Evolutionary conservation across 2,888 invertebrate species (phyloP), one percentile per base, ranked within the genome.

Genomic region (Catonia carolina): DNA sequence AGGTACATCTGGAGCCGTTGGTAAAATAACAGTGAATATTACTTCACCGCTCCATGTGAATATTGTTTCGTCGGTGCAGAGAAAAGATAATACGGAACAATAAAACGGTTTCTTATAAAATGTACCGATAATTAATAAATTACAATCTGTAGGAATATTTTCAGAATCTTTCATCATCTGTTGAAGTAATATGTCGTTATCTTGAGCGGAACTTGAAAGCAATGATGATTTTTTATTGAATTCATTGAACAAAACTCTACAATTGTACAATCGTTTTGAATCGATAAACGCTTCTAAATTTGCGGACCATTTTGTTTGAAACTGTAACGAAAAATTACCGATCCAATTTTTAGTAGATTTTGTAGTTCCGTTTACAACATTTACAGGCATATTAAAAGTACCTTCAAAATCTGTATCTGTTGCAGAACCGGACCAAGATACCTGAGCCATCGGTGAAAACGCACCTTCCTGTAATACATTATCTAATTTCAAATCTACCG

Each of bases 51-150:
- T 57, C 58, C 63, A 63, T 20, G 59, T 54, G 49, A 62, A 63
- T 33, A 60, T 27, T 36, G 56, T 61, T 6, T 54, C 57, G 17
- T 61, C 50, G 22, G 61, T 55, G 23, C 63, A 63, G 58, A 62
- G 58, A 57, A 61, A 63, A n/a, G 63, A 61, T 18, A 61, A 58
- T 14, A 63, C 8, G 20, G 60, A 61, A 55, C 63, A 63, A 39
- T 57, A 62, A 41, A 63, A 59, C 22, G 60, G 56, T 23, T 58
- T 56, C 35, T 56, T 52, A 23, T 58, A 57, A 36, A 55, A 61
- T 8, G 58, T 48, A n/a, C 63, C 63, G 18, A 37, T 42, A 3
- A 63, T 41, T 20, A 60, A 39, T 14, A 63, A 36, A 15, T 51
- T 54, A 39, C 63, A 63, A 20, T 56, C 22, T 7, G 47, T 23